Base-by-base conservation (phyloP, 2,888 invertebrate genomes). In the Dicycla oo region DNA sequence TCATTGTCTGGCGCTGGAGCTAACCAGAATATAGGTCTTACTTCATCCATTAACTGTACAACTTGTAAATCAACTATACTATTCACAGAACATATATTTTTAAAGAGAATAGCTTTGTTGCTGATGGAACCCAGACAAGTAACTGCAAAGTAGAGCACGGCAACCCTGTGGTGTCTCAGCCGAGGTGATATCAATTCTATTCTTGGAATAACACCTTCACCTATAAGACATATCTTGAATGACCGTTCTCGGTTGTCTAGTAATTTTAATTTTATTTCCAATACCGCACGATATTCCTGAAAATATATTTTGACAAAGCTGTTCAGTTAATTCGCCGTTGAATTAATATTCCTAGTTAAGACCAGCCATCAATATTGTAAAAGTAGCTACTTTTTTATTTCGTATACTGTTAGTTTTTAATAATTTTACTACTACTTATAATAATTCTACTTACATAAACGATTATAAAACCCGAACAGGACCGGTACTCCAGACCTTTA, bases 121-220 rank as follows among this genome's bases (percentile, higher is more conserved):
- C 88, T 92, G 18, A 92, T 84, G 18, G 95, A 93, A 38, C 95
- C 95, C 49, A 96, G 87, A 79, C 95, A 96, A 11, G 96, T 96
- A 0, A 95, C 92, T 10, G 95, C 94, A 74, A 95, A 94, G 20
- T 84, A 86, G 0, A 95, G 86, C 18, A 87, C 38, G 6, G 91
- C 88, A 30, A 91, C 84, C 73, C 90, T 91, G 38, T 91, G 88
- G 51, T 92, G 90, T 76, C 82, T 90, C 43, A 92, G 72, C 34
- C 70, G 78, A 1, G 96, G 96, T 40, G 86, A 81, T 5, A 94
- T 54, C 79, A 96, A 78, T 64, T 86, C 80, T 80, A 96, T 93
- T 77, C 96, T 92, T 0, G 96, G 96, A 86, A 96, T 95, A 4
- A 93, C 93, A 38, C 96, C 96, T 90, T 94, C 94, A 5, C 96